phyloP scores from a whole-genome alignment of 2,888 invertebrate species.

The Siphlonurus alternatus region DNA sequence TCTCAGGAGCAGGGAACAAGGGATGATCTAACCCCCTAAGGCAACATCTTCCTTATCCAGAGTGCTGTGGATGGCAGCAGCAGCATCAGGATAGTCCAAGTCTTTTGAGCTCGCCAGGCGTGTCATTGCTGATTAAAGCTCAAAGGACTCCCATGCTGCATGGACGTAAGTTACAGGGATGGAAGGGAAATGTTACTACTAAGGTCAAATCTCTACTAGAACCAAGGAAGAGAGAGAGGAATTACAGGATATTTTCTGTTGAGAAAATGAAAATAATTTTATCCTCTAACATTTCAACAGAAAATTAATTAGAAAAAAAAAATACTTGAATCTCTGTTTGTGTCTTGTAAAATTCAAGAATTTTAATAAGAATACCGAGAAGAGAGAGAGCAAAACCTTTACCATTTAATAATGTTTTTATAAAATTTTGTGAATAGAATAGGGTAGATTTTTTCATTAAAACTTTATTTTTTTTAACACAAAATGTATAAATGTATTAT shows the following conservation, averaged over 20 bases:
- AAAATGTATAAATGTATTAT: too few relatives aligned
- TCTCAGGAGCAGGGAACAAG: not conserved
- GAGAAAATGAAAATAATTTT: not conserved
- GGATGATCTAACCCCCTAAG: not conserved
- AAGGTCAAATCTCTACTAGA: not conserved
- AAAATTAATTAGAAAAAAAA: not conserved
- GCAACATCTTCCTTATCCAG: too few relatives aligned
- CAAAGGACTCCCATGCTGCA: not conserved
- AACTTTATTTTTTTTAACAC: too few relatives aligned
- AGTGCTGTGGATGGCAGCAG: not conserved
- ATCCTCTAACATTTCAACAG: not conserved
- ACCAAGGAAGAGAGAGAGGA: not conserved
- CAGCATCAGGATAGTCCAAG: too few relatives aligned
- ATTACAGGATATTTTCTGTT: too few relatives aligned
- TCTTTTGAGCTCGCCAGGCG: not conserved
- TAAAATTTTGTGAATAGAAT: too few relatives aligned
- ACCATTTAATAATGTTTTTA: too few relatives aligned
- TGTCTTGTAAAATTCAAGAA: too few relatives aligned
- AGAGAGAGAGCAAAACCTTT: too few relatives aligned
- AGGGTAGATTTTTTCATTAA: too few relatives aligned
- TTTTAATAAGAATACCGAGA: not conserved
- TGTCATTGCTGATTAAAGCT: slow-evolving; percentile 3
- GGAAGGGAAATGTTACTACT: too few relatives aligned
- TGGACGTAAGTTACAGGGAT: not conserved
- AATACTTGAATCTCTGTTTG: too few relatives aligned